These are phyloP conservation scores for Tetranychus cinnabarinus DNA, from an alignment of 1,140 invertebrate species.

Conservation along the genomic window DNA sequence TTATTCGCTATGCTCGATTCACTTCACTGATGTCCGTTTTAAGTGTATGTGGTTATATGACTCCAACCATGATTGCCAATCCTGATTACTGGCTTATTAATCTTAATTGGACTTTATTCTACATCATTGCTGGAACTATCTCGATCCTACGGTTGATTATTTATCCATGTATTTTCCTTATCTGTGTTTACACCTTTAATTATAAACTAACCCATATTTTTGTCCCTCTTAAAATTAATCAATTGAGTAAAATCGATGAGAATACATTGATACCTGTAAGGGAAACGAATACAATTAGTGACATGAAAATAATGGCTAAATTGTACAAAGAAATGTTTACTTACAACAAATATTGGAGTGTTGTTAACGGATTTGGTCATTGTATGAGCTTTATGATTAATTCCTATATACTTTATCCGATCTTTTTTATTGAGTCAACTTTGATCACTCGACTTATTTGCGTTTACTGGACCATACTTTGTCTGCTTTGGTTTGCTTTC, in stretches of 20 bases:
- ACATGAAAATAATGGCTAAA: neutral
- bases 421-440: neutral
- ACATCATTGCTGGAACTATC: neutral
- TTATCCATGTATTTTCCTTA: neutral
- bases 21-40: neutral
- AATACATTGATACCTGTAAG: neutral
- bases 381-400: neutral
- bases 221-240: neutral
- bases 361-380: neutral
- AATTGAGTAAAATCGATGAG: neutral
- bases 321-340: neutral
- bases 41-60: neutral
- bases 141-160: neutral
- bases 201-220: neutral
- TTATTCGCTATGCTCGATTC: neutral
- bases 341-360: neutral
- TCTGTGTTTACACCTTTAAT: neutral
- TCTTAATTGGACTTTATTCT: neutral
- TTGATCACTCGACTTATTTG: neutral
- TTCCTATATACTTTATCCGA: neutral
- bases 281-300: neutral
- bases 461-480: neutral
- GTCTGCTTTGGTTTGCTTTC: neutral
- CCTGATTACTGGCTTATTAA: neutral
- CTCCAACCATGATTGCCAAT: neutral